Percentiles rank a stretch among this genome's conserved stretches.
phyloP scores from a whole-genome alignment of 2,888 invertebrate genomes.

The Erpobdella octoculata region DNA sequence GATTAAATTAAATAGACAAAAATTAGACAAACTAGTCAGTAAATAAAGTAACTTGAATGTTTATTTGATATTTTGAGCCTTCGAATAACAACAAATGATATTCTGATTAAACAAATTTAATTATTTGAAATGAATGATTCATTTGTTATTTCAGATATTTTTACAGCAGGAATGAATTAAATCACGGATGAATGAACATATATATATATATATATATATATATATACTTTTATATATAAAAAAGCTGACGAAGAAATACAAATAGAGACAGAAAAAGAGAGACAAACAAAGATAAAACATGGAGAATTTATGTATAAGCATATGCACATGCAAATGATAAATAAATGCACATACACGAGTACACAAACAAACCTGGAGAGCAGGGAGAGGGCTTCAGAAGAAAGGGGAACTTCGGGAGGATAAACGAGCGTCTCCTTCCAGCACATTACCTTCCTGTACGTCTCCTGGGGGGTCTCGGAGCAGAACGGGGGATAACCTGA shows the following conservation, averaged over 20 bases:
- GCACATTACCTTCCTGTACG: conserved; percentile 93
- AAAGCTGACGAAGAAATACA: no score
- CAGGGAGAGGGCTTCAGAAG: conserved; percentile 89
- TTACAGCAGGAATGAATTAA: background rate
- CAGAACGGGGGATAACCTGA: conserved; percentile 94
- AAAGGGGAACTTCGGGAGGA: conserved; percentile 97
- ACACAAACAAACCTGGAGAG: conserved; percentile 54
- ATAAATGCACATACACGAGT: background rate
- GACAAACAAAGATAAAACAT: background rate
- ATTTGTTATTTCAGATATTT: background rate
- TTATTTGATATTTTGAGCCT: no score
- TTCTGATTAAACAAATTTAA: background rate
- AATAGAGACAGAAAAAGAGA: background rate
- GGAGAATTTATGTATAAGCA: background rate
- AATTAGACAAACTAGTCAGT: no score
- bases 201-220: conserved; percentile 5
- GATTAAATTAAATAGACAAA: no score
- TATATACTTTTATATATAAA: no score
- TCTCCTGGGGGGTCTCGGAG: conserved; percentile 93
- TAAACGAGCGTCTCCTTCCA: conserved; percentile 93
- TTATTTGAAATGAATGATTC: background rate
- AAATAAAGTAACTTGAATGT: no score
- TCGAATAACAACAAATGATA: no score
- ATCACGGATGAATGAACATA: background rate
- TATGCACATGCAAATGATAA: background rate